phyloP scores from a whole-genome alignment of 2,113 vertebrate species.

The Ptychochromis oligacanthus region DNA sequence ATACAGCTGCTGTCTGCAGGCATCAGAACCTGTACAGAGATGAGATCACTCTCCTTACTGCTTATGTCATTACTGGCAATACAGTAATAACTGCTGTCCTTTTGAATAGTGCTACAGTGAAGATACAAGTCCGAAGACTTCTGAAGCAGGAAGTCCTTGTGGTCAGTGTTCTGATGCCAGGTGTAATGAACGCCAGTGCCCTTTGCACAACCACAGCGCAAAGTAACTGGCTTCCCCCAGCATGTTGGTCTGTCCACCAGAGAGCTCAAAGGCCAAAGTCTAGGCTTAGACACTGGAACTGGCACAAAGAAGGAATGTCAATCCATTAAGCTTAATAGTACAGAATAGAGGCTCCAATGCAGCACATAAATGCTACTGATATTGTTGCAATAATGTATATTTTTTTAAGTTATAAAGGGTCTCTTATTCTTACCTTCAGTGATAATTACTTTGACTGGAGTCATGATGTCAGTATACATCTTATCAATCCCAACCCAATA shows the following conservation, averaged over 20 bases:
- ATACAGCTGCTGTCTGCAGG: slow-evolving; percentile 59
- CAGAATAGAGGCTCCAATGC: background rate
- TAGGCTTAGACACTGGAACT: slow-evolving; percentile 73
- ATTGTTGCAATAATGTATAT: background rate
- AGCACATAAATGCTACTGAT: too few relatives aligned
- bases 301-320: slow-evolving; percentile 7
- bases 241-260: slow-evolving; percentile 58
- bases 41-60: slow-evolving; percentile 46
- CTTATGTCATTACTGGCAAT: slow-evolving; percentile 61
- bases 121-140: slow-evolving; percentile 54
- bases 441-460: slow-evolving; percentile 57
- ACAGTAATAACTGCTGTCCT: slow-evolving; percentile 62
- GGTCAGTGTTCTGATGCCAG: slow-evolving; percentile 62
- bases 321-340: background rate
- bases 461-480: slow-evolving; percentile 73
- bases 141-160: slow-evolving; percentile 8
- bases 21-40: slow-evolving; percentile 59
- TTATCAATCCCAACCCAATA: slow-evolving; percentile 81
- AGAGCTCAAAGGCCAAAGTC: slow-evolving; percentile 53
- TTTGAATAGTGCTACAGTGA: slow-evolving; percentile 47
- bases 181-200: slow-evolving; percentile 64
- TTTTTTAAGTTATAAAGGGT: background rate
- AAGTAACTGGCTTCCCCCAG: slow-evolving; percentile 60
- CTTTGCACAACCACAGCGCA: slow-evolving; percentile 57
- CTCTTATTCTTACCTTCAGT: slow-evolving; percentile 69